Conservation (phyloP, 2,113 vertebrate genomes). For the Lophochroa leadbeateri region DNA sequence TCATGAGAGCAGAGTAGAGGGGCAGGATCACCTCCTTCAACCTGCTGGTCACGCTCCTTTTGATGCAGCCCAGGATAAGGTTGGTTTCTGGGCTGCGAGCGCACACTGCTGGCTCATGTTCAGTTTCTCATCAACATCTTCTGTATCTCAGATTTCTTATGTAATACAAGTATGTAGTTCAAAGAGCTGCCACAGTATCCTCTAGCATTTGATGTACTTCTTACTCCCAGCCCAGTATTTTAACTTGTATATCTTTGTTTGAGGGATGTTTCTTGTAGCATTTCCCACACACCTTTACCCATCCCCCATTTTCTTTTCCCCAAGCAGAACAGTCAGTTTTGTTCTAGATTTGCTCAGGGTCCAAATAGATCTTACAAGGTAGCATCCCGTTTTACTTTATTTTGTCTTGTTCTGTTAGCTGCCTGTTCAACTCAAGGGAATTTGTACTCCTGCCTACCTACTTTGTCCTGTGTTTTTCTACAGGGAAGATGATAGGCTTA, state of each 20-base stretch:
- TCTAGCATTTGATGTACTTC: neutral
- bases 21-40: too few species aligned
- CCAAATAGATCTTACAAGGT: neutral
- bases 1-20: too few species aligned
- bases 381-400: neutral
- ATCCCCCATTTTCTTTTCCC: rapidly evolving
- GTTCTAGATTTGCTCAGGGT: neutral
- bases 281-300: rapidly evolving
- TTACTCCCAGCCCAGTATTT: neutral
- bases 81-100: too few species aligned
- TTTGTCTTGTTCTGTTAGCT: neutral
- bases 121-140: neutral
- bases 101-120: too few species aligned
- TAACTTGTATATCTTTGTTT: neutral
- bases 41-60: too few species aligned
- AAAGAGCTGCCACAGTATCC: neutral
- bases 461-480: neutral
- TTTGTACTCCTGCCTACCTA: neutral
- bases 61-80: too few species aligned
- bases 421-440: neutral
- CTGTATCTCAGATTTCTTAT: neutral
- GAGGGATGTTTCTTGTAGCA: neutral
- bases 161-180: neutral
- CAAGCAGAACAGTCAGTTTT: neutral
- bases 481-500: neutral